phyloP scores from a whole-genome alignment of 2,113 vertebrate species.

The Entelurus aequoreus region DNA sequence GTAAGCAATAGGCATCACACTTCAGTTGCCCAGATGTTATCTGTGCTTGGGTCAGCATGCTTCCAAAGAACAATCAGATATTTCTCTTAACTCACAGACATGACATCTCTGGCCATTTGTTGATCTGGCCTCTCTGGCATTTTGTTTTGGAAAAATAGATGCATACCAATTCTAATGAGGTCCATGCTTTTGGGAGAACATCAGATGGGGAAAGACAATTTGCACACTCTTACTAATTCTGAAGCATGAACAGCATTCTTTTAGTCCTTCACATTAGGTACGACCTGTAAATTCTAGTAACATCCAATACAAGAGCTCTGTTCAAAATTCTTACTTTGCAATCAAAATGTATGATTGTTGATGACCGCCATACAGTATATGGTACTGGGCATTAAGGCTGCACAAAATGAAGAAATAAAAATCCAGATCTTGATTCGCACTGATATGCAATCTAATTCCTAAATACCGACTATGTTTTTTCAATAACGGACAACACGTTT shows the following conservation, averaged over 20 bases:
- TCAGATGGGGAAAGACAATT: neutral
- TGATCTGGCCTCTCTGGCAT: constrained; percentile 1
- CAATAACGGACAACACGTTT: too few species aligned
- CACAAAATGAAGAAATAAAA: too few species aligned
- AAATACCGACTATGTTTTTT: too few species aligned
- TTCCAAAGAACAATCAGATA: neutral
- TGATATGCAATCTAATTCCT: too few species aligned
- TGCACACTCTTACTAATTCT: neutral
- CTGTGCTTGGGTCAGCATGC: neutral
- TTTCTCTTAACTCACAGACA: neutral
- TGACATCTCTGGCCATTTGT: neutral
- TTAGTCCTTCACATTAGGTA: neutral
- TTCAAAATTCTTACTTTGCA: too few species aligned
- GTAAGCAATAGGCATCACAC: neutral
- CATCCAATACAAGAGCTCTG: too few species aligned
- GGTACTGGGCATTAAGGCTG: too few species aligned
- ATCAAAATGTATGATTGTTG: too few species aligned
- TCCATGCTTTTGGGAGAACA: constrained; percentile 2
- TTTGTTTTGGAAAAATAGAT: neutral
- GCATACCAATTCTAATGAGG: constrained; percentile 2
- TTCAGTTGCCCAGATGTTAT: neutral
- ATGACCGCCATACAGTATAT: too few species aligned
- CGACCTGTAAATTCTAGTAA: too few species aligned
- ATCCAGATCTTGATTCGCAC: too few species aligned
- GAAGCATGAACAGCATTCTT: neutral